These are phyloP conservation scores for Epizoanthus illoricatus DNA, from an alignment of 92 coral and sea anemone genomes.

Conservation along the genomic window DNA sequence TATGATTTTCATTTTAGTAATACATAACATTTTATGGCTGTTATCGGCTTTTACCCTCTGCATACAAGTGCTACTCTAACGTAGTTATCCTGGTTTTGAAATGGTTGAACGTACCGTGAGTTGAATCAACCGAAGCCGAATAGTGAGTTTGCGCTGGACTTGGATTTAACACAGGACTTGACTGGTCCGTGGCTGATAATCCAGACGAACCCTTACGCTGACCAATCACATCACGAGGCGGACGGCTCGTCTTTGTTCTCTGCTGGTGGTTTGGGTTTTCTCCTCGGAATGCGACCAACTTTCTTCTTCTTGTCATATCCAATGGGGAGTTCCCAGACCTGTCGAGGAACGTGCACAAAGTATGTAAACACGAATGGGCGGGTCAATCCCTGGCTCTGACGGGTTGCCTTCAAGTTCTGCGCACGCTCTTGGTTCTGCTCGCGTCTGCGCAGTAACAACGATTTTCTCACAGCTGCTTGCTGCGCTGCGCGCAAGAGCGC, in stretches of 20 bases:
- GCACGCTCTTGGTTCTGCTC: constrained; percentile 76
- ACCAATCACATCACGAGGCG: not conserved
- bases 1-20: no score
- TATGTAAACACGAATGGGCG: constrained; percentile 78
- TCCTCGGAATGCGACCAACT: constrained; percentile 64
- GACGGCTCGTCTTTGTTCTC: not conserved
- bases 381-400: constrained; percentile 76
- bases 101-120: no score
- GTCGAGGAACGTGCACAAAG: constrained; percentile 74
- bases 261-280: constrained; percentile 55
- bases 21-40: no score
- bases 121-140: no score
- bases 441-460: constrained; percentile 76
- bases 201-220: no score
- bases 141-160: no score
- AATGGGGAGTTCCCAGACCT: constrained; percentile 85
- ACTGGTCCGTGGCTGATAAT: no score
- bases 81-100: no score
- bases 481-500: constrained; percentile 90
- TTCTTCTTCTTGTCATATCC: constrained; percentile 82
- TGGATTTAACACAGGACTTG: no score
- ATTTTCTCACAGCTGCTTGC: constrained; percentile 76
- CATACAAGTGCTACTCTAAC: no score
- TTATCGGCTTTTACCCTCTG: no score
- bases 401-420: constrained; percentile 66